Percentiles rank a stretch among this genome's conserved stretches.
Conservation (phyloP, 2,888 invertebrate genomes). For the Crocallis elinguaria region DNA sequence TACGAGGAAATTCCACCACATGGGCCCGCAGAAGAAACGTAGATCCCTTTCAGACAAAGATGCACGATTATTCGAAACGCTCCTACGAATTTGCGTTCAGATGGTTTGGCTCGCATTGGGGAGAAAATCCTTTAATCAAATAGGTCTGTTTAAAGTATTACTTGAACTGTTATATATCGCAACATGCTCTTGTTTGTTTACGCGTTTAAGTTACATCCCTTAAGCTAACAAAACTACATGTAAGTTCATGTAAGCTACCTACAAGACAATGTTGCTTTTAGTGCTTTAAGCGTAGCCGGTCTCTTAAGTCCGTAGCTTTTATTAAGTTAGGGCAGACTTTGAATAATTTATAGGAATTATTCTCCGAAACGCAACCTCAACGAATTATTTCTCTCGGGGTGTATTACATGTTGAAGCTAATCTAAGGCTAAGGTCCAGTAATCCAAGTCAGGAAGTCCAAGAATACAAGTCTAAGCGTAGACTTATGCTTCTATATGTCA, state of each 20-base stretch:
- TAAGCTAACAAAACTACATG: background rate
- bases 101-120: slow-evolving; percentile 87
- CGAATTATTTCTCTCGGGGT: background rate
- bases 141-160: slow-evolving; percentile 71
- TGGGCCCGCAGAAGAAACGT: slow-evolving; percentile 82
- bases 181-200: background rate
- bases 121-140: slow-evolving; percentile 83
- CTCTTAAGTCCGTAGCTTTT: background rate
- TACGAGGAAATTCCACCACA: slow-evolving; percentile 84
- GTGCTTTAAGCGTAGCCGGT: background rate
- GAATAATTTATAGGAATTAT: background rate
- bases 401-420: no score
- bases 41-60: slow-evolving; percentile 87
- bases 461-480: no score
- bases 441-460: no score
- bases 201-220: background rate
- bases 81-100: slow-evolving; percentile 84
- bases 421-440: no score
- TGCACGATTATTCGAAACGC: slow-evolving; percentile 84
- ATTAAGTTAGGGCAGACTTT: background rate
- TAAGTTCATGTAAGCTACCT: background rate
- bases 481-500: no score
- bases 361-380: background rate
- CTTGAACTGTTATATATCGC: slow-evolving; percentile 6
- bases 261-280: slow-evolving; percentile 9